Percentiles rank a stretch among this genome's conserved stretches.
Evolutionary conservation across 2,888 invertebrate species (phyloP).

Genomic region (Coenonympha glycerion): DNA sequence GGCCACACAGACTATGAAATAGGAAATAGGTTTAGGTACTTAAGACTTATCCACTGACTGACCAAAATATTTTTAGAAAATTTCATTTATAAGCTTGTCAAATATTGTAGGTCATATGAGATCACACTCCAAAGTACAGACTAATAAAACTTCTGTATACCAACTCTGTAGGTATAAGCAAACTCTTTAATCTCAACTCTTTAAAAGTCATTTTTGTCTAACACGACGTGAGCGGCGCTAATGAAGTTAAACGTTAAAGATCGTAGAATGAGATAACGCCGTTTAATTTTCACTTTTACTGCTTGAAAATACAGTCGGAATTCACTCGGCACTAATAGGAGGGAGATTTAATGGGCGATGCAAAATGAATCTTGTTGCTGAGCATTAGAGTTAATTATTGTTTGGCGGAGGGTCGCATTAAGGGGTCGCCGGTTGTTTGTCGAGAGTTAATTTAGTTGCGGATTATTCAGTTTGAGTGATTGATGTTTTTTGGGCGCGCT

Average conservation of each 20-base stretch:
- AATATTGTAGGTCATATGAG: too few species aligned
- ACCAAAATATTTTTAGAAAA: too few species aligned
- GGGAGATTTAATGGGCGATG: slow-evolving; percentile 13
- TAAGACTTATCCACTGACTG: neutral
- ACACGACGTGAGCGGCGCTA: too few species aligned
- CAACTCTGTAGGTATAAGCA: too few species aligned
- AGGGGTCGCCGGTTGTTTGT: slow-evolving; percentile 54
- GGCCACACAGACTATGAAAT: too few species aligned
- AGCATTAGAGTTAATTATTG: slow-evolving; percentile 35
- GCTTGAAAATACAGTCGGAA: slow-evolving; percentile 10
- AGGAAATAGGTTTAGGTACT: too few species aligned
- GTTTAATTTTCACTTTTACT: slow-evolving; percentile 10
- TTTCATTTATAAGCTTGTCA: too few species aligned
- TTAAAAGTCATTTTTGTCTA: slow-evolving; percentile 35
- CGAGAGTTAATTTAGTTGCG: slow-evolving; percentile 71
- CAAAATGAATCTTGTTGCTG: slow-evolving; percentile 24
- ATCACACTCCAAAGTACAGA: too few species aligned
- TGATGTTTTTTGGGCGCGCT: slow-evolving; percentile 58
- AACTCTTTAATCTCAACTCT: too few species aligned
- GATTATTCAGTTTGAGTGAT: slow-evolving; percentile 71
- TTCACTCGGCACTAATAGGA: slow-evolving; percentile 1
- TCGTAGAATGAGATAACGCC: slow-evolving; percentile 42
- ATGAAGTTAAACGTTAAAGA: slow-evolving; percentile 40
- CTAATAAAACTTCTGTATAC: too few species aligned
- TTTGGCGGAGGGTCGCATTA: slow-evolving; percentile 33